phyloP scores from a whole-genome alignment of 2,113 vertebrate species.

The Lepisosteus osseus region DNA sequence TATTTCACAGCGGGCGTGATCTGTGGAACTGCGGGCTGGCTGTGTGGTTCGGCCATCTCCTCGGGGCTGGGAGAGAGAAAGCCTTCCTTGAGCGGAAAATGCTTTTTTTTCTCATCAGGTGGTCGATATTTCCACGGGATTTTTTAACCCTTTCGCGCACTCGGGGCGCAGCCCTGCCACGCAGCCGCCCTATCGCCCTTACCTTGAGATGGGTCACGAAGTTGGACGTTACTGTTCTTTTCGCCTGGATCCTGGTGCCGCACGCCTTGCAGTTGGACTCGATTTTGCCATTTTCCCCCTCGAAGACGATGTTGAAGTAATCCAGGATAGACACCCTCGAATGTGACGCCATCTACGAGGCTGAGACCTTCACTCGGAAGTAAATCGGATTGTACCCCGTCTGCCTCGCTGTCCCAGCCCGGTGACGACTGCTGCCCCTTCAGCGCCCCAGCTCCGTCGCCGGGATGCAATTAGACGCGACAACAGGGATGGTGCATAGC shows the following conservation, averaged over 20 bases:
- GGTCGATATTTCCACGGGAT: too few relatives aligned
- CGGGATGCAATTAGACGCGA: conserved; percentile 34
- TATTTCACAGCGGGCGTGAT: too few relatives aligned
- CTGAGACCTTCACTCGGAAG: conserved; percentile 33
- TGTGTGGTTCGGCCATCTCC: too few relatives aligned
- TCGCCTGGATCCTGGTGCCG: conserved; percentile 73
- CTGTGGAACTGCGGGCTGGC: too few relatives aligned
- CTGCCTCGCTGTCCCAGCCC: neutral
- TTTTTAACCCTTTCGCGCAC: too few relatives aligned
- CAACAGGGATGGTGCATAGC: conserved; percentile 24
- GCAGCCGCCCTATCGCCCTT: neutral
- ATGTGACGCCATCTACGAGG: conserved; percentile 67
- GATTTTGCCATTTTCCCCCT: conserved; percentile 76
- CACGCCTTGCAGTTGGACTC: conserved; percentile 76
- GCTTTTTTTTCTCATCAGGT: too few relatives aligned
- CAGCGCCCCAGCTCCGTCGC: conserved; percentile 11
- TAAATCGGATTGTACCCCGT: conserved; percentile 4
- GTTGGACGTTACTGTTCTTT: conserved; percentile 74
- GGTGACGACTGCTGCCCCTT: too few relatives aligned
- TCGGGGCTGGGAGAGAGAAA: too few relatives aligned
- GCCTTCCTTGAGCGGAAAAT: too few relatives aligned
- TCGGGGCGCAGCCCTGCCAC: too few relatives aligned
- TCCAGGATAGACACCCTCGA: conserved; percentile 74
- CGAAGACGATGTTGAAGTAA: conserved; percentile 76
- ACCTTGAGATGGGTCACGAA: conserved; percentile 78